Base-by-base conservation (phyloP, 1,140 invertebrate genomes). In the Ptiloglossa arizonensis region DNA sequence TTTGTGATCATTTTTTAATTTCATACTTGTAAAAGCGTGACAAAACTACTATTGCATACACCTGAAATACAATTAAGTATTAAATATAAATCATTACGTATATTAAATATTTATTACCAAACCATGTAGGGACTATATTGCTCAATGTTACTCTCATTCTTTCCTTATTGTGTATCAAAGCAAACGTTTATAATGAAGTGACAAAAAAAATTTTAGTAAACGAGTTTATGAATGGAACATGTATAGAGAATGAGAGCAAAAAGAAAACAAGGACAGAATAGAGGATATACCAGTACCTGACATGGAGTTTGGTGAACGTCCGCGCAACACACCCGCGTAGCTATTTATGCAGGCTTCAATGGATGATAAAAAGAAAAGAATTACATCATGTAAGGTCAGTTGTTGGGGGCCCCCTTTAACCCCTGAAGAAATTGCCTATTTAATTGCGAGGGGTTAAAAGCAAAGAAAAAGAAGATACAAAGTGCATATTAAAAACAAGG, bases 291-390 rank as follows among this genome's bases (percentile, higher is more conserved):
- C 92, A 94, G 93, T 95, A 96, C 95, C 95, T 96, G 96, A 95
- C 94, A 96, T 95, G 93, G 92, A 90, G 93, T 94, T 93, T 92
- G 94, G 94, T 91, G 94, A 94, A 86, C 94, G 94, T 91, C 95
- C 95, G 93, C 95, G 95, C 92, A 96, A 94, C 91, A 95, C 95
- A 93, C 95, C 95, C 91, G 96, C 95, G 94, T 96, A 96, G 93
- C 95, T 95, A 95, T 95, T 95, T 93, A 94, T 92, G 91, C 90
- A 92, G 92, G 92, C 93, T 94, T 92, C 89, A 87, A 89, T 89
- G 87, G 90, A 92, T 90, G 92, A 92, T 92, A 92, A 93, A 93
- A 90, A 92, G 91, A 92, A 90, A 92, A 91, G 90, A 90, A 85
- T 89, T 90, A 91, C 88, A 89, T 92, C 90, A 93, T 91, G 88